A percentile compares a stretch with the other conserved stretches of the same genome.
phyloP scores from a whole-genome alignment of 2,113 vertebrate species.

The Chionodraco myersi region DNA sequence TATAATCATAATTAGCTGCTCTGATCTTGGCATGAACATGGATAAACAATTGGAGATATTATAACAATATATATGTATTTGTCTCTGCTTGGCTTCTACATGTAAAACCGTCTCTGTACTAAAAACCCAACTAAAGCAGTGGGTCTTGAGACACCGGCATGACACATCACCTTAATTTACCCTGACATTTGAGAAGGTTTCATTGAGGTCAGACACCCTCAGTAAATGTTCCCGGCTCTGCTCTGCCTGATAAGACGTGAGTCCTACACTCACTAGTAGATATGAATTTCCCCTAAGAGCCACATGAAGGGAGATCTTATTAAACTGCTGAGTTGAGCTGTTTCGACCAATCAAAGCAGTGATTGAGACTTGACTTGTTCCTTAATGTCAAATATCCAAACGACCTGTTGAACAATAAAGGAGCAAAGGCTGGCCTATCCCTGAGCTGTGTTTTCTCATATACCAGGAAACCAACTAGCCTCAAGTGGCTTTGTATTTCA shows the following conservation, averaged over 20 bases:
- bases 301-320: slow-evolving; percentile 63
- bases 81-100: slow-evolving; percentile 27
- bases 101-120: neutral
- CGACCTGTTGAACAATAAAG: slow-evolving; percentile 17
- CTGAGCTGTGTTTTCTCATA: slow-evolving; percentile 60
- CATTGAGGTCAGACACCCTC: slow-evolving; percentile 42
- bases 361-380: slow-evolving; percentile 39
- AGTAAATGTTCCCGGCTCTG: slow-evolving; percentile 55
- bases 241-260: slow-evolving; percentile 56
- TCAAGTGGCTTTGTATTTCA: slow-evolving; percentile 35
- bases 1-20: slow-evolving; percentile 21
- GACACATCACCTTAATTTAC: slow-evolving; percentile 48
- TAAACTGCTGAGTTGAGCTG: slow-evolving; percentile 47
- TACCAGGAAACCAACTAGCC: slow-evolving; percentile 12
- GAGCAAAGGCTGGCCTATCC: slow-evolving; percentile 2
- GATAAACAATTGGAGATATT: neutral
- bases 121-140: slow-evolving; percentile 4
- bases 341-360: slow-evolving; percentile 61
- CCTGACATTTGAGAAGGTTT: slow-evolving; percentile 58
- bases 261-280: slow-evolving; percentile 44
- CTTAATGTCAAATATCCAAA: slow-evolving; percentile 48
- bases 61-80: neutral
- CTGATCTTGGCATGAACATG: neutral
- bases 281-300: slow-evolving; percentile 62
- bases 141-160: slow-evolving; percentile 32